Conservation (phyloP, 2,113 vertebrate genomes). For the Oxygymnocypris stewartii region DNA sequence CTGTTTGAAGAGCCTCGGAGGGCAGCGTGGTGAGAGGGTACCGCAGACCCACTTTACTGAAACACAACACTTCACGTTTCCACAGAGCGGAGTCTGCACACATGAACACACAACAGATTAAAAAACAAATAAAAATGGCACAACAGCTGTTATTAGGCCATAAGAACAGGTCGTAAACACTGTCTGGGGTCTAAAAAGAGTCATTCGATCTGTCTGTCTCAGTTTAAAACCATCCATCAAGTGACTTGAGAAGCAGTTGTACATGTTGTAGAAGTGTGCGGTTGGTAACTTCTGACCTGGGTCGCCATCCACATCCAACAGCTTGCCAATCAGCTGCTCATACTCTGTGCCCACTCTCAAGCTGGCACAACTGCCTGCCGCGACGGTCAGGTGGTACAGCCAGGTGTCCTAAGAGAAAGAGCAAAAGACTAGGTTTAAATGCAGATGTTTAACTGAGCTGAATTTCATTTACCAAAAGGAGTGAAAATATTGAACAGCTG, state of each 20-base stretch:
- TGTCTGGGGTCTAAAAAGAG: slow-evolving; percentile 61
- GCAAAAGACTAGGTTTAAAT: background rate
- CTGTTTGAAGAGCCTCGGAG: slow-evolving; percentile 87
- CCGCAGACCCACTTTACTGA: slow-evolving; percentile 82
- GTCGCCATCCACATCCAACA: slow-evolving; percentile 84
- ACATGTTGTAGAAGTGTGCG: background rate
- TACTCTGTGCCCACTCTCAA: slow-evolving; percentile 83
- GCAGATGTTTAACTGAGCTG: background rate
- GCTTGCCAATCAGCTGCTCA: slow-evolving; percentile 83
- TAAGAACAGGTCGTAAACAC: slow-evolving; percentile 57
- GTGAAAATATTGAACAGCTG: background rate
- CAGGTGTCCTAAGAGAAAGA: slow-evolving; percentile 78
- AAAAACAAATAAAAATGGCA: slow-evolving; percentile 61
- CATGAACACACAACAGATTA: slow-evolving; percentile 50
- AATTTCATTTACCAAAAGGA: background rate
- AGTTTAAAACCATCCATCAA: slow-evolving; percentile 50
- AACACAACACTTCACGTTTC: slow-evolving; percentile 82
- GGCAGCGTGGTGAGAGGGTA: slow-evolving; percentile 85
- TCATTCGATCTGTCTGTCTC: slow-evolving; percentile 34
- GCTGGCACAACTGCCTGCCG: slow-evolving; percentile 78
- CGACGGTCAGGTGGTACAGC: slow-evolving; percentile 85
- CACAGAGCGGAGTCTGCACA: slow-evolving; percentile 81
- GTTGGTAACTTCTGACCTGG: slow-evolving; percentile 72
- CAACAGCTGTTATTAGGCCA: slow-evolving; percentile 59
- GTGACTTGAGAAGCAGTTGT: slow-evolving; percentile 7